A percentile compares a stretch with the other conserved stretches of the same genome.
Conservation (phyloP, 2,113 vertebrate genomes). For the Hippocampus comes region DNA sequence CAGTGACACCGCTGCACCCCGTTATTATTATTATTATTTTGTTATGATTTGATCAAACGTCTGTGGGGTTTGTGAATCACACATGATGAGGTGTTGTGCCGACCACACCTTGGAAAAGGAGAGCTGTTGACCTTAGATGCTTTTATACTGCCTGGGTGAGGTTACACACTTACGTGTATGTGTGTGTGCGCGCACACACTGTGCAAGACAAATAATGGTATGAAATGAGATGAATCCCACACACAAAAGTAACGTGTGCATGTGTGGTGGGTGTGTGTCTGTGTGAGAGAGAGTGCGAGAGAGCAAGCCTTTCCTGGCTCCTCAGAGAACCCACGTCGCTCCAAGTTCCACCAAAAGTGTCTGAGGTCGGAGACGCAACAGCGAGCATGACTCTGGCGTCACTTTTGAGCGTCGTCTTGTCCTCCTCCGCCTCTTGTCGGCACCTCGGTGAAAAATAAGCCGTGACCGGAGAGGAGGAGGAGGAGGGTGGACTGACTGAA, state of each 20-base stretch:
- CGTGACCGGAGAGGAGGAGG: constrained; percentile 21
- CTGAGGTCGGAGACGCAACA: constrained; percentile 42
- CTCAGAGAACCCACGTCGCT: constrained; percentile 44
- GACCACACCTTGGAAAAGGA: constrained; percentile 45
- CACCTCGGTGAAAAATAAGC: constrained; percentile 21
- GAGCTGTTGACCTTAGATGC: constrained; percentile 12
- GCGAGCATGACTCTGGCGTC: constrained; percentile 26
- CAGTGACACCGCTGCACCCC: constrained; percentile 1
- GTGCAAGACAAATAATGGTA: constrained; percentile 15
- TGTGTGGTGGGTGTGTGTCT: constrained; percentile 1
- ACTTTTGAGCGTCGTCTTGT: constrained; percentile 23
- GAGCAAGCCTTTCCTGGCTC: constrained; percentile 57
- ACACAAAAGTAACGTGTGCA: constrained; percentile 21
- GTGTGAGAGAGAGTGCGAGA: background rate
- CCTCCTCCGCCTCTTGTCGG: constrained; percentile 20
- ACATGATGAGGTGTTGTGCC: constrained; percentile 4
- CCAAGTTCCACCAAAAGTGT: constrained; percentile 46
- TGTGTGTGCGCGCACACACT: background rate
- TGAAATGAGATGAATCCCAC: constrained; percentile 36
- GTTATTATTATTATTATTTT: constrained; percentile 20
- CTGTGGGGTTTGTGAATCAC: constrained; percentile 44
- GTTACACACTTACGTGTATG: constrained; percentile 2
- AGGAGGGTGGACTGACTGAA: constrained; percentile 21
- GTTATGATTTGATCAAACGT: constrained; percentile 27
- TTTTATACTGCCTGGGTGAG: background rate